Percentiles rank a stretch among this genome's conserved stretches.
Conservation (phyloP, 2,888 invertebrate species). For the Cheilosia urbana region DNA sequence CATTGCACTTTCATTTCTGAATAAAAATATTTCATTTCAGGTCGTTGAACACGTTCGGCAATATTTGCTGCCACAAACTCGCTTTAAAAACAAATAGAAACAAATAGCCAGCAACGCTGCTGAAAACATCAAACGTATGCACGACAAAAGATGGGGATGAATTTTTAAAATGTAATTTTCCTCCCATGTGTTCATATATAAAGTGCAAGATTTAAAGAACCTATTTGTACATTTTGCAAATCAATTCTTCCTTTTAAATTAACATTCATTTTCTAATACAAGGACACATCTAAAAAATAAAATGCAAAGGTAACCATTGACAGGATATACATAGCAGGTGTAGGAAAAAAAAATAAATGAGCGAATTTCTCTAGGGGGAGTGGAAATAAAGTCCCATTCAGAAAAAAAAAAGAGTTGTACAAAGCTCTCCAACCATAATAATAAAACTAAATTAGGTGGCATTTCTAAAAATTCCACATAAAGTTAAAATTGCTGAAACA, state of each 20-base stretch:
- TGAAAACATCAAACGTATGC: not conserved
- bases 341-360: too few species aligned
- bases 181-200: not conserved
- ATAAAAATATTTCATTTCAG: not conserved
- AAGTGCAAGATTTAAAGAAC: not conserved
- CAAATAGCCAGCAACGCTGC: not conserved
- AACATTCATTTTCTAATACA: not conserved
- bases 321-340: too few species aligned
- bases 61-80: not conserved
- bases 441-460: too few species aligned
- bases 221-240: not conserved
- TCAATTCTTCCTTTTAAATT: not conserved
- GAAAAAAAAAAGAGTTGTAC: too few species aligned
- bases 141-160: not conserved
- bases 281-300: too few species aligned
- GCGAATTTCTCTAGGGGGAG: too few species aligned
- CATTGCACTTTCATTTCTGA: too few species aligned
- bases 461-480: too few species aligned
- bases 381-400: too few species aligned
- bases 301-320: too few species aligned
- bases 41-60: not conserved
- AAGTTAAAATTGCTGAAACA: not conserved
- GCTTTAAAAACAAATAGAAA: not conserved
- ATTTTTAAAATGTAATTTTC: constrained; percentile 62
- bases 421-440: too few species aligned